Evolutionary conservation across 1,140 invertebrate species (phyloP).

Genomic region (Gonatopus flavifemur): DNA sequence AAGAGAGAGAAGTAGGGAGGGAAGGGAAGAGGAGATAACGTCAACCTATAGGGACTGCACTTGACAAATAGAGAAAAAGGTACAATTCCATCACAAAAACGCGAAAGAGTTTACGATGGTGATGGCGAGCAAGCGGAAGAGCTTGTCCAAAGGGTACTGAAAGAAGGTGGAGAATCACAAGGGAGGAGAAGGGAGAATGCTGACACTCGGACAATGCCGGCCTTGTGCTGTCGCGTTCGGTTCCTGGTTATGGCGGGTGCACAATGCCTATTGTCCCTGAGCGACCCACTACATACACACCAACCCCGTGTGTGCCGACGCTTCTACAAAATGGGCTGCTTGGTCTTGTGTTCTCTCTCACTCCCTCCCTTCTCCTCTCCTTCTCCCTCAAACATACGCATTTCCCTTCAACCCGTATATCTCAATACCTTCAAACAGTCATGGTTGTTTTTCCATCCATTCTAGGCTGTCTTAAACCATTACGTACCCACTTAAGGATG

Average conservation of each 20-base stretch:
- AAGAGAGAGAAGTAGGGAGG: constrained; percentile 11
- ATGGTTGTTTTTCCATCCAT: background rate
- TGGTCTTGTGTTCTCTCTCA: constrained; percentile 7
- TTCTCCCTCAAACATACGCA: background rate
- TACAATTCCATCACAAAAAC: background rate
- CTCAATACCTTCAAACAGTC: background rate
- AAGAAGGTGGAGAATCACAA: background rate
- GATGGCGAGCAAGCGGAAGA: constrained; percentile 6
- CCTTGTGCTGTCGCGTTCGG: constrained; percentile 51
- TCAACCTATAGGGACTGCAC: too few species aligned
- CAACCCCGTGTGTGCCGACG: constrained; percentile 52
- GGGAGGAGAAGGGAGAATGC: constrained; percentile 21
- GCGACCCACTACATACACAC: constrained; percentile 42
- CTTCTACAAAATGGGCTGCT: constrained; percentile 38
- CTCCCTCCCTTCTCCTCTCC: constrained; percentile 10
- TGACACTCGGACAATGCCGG: constrained; percentile 56
- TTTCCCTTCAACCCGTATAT: background rate
- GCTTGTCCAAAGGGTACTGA: background rate
- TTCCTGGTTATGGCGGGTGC: constrained; percentile 57
- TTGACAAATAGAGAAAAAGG: constrained; percentile 1
- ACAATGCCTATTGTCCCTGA: constrained; percentile 59
- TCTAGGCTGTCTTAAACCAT: background rate
- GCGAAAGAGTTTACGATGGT: background rate
- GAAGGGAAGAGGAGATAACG: constrained; percentile 1
- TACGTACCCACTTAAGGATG: too few species aligned